Evolutionary conservation across 53 echinoderm and acorn worm species (phyloP), one percentile per base, ranked within the genome.

Genomic region (Zoroaster sp.): DNA sequence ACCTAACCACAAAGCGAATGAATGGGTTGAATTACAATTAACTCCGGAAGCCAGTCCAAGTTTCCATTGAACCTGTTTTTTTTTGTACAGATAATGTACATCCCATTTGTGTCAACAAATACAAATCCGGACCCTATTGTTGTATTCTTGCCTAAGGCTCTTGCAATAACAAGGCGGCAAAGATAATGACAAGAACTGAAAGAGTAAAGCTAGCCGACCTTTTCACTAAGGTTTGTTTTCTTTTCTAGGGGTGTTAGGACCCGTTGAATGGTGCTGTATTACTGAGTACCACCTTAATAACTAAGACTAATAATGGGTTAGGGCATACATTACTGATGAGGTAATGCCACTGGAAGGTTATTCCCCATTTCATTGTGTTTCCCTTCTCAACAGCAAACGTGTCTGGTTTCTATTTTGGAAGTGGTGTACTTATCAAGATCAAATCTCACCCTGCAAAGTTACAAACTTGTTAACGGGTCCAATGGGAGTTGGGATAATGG

Each of bases 361-460:
- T 79, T 80, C 80, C 80, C 80, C 77, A 40, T 66, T 65, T 40
- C 39, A 14, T 65, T 80, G 80, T 80, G 65, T 40, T 38, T 31
- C 0, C 9, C 21, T 5, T 66, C 11, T 66, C 39, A 49, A 78
- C 21, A 47, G 6, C 51, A 35, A 35, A 12, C 35, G 35, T n/a
- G 30, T 11, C 10, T 17, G 8, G 68, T 20, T 73, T 17, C 35
- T 32, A 71, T 35, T 20, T 39, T 38, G 20, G 37, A 21, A 72
- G 6, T 4, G 59, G 14, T 7, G 59, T 21, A 55, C 59, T 4
- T 4, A 18, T 4, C 4, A 12, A 21, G 59, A 9, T 18, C 17
- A 14, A 35, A 34, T 5, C 18, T n/a, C 38, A 18, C 7, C 1
- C 7, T 37, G 40, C 39, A 21, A 59, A 59, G 23, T 49, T 46